Conservation (phyloP, 2,797 vertebrate species). For the Sylvia borin region DNA sequence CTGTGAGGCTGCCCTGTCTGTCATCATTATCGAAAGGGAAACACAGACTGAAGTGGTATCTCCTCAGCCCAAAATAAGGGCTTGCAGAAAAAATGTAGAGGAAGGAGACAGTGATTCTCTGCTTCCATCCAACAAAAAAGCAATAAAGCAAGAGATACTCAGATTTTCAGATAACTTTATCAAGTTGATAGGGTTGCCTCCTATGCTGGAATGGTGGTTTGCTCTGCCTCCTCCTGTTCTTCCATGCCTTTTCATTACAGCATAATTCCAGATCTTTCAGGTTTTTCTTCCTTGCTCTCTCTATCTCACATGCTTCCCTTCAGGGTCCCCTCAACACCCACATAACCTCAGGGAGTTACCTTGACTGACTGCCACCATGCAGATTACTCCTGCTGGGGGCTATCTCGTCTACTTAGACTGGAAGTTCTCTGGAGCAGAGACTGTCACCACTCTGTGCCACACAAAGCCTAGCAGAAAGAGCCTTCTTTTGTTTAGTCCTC, state of each 20-base stretch:
- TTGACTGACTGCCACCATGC: slow-evolving; percentile 3
- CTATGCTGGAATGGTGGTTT: neutral
- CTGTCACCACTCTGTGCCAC: neutral
- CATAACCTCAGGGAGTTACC: neutral
- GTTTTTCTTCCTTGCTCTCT: slow-evolving; percentile 22
- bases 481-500: neutral
- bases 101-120: neutral
- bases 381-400: slow-evolving; percentile 4
- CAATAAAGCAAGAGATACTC: neutral
- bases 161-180: neutral
- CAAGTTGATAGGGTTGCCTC: neutral
- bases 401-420: neutral
- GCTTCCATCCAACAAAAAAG: neutral
- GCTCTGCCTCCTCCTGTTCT: neutral
- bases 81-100: neutral
- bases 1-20: neutral
- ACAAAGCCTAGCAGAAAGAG: neutral
- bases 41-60: neutral
- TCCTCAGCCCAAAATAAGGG: neutral
- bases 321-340: neutral
- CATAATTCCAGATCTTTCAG: neutral
- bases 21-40: neutral
- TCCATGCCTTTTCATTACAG: neutral
- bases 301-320: slow-evolving; percentile 1
- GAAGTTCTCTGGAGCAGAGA: neutral